A percentile compares a stretch with the other conserved stretches of the same genome.
phyloP scores from a whole-genome alignment of 2,888 invertebrate species.

The Prenolepis imparis region DNA sequence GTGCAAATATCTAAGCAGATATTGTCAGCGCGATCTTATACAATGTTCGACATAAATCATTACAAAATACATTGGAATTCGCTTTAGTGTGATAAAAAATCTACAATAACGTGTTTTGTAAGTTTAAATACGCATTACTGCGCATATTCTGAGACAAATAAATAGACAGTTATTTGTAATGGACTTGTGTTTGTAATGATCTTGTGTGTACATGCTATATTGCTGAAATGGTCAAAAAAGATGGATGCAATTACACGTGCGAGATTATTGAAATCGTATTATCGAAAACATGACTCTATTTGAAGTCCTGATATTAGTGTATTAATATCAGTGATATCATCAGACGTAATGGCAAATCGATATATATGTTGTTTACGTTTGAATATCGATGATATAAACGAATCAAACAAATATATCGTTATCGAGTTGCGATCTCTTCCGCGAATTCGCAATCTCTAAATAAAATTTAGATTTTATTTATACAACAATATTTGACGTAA shows the following conservation, averaged over 20 bases:
- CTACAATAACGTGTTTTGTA: slow-evolving; percentile 34
- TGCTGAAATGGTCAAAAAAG: neutral
- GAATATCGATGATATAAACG: slow-evolving; percentile 29
- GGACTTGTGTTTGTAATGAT: neutral
- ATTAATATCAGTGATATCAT: slow-evolving; percentile 72
- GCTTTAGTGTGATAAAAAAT: slow-evolving; percentile 45
- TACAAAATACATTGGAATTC: slow-evolving; percentile 57
- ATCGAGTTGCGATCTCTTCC: slow-evolving; percentile 42
- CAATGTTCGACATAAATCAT: slow-evolving; percentile 24
- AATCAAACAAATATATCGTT: slow-evolving; percentile 48
- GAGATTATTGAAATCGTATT: slow-evolving; percentile 17
- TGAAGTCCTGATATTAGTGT: slow-evolving; percentile 51
- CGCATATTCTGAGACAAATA: neutral
- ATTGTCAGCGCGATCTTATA: neutral
- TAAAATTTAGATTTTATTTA: neutral
- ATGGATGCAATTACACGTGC: slow-evolving; percentile 6
- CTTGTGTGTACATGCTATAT: neutral
- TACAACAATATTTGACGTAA: neutral
- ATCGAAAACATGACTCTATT: slow-evolving; percentile 15
- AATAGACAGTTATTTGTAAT: neutral
- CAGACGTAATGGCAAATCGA: slow-evolving; percentile 10
- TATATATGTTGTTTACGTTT: slow-evolving; percentile 36
- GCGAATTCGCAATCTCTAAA: neutral
- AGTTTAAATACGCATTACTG: slow-evolving; percentile 3
- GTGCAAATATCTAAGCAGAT: neutral